phyloP scores from a whole-genome alignment of 2,113 vertebrate species.

The Chloropsis cyanopogon region DNA sequence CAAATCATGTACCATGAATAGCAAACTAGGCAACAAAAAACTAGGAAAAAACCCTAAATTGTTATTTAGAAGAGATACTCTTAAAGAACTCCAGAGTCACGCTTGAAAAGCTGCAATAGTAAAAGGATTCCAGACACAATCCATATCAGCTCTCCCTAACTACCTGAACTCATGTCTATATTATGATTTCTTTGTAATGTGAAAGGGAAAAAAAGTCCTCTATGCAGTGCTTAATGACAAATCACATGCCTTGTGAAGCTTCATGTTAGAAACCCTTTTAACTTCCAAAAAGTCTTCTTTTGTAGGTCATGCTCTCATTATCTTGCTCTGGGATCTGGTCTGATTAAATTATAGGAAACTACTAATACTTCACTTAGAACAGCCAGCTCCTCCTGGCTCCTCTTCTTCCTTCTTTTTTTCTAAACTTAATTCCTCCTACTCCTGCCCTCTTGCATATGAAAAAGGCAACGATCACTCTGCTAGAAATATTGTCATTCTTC shows the following conservation, averaged over 20 bases:
- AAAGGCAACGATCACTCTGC: not conserved
- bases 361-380: slow-evolving; percentile 70
- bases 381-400: slow-evolving; percentile 46
- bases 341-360: slow-evolving; percentile 80
- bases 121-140: not conserved
- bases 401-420: slow-evolving; percentile 7
- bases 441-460: slow-evolving; percentile 14
- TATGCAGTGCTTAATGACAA: slow-evolving; percentile 24
- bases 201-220: not conserved
- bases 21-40: not conserved
- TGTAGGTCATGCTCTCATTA: slow-evolving; percentile 76
- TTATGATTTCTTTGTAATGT: not conserved
- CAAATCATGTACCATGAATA: not conserved
- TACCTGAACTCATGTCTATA: not conserved
- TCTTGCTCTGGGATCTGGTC: slow-evolving; percentile 71
- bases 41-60: not conserved
- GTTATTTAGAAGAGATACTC: not conserved
- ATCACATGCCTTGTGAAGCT: slow-evolving; percentile 49
- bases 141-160: not conserved
- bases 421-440: slow-evolving; percentile 51
- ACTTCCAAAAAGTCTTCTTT: slow-evolving; percentile 66
- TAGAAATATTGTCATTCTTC: slow-evolving; percentile 2
- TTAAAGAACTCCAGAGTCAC: not conserved
- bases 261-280: slow-evolving; percentile 64
- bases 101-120: not conserved